Percentiles rank a stretch among this genome's conserved stretches.
These are phyloP conservation scores for Tineola bisselliella DNA, from an alignment of 2,888 invertebrate species.

Conservation along the genomic window DNA sequence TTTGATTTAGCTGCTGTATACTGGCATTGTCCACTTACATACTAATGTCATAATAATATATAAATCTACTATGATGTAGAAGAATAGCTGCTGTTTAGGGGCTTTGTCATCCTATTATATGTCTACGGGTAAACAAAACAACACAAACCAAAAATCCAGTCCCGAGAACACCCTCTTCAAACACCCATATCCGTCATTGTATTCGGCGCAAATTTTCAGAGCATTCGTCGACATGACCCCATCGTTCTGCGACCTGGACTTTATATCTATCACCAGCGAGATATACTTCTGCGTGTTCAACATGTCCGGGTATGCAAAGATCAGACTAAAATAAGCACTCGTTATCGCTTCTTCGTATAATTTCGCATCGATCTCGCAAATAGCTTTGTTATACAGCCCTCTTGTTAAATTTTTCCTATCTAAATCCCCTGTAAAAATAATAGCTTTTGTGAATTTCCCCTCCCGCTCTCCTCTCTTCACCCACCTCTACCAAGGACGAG, in stretches of 20 bases:
- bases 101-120: no score
- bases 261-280: conserved; percentile 50
- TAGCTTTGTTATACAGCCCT: conserved; percentile 50
- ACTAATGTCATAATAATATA: no score
- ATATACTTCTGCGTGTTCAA: conserved; percentile 39
- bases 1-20: no score
- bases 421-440: not conserved
- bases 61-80: no score
- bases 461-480: no score
- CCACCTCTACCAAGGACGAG: no score
- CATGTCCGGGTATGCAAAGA: conserved; percentile 33
- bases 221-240: conserved; percentile 14
- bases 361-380: conserved; percentile 44
- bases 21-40: no score
- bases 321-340: conserved; percentile 41
- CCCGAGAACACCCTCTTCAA: conserved; percentile 29
- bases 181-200: conserved; percentile 30
- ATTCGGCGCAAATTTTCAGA: conserved; percentile 11
- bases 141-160: conserved; percentile 39
- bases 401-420: conserved; percentile 36
- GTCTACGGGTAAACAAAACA: not conserved
- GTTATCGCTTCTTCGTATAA: conserved; percentile 33
- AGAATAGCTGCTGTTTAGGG: no score
- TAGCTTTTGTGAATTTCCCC: no score
- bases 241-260: conserved; percentile 38